A percentile compares a stretch with the other conserved stretches of the same genome.
Evolutionary conservation across 2,113 vertebrate genomes (phyloP).

Genomic region (Puffinus mauretanicus): DNA sequence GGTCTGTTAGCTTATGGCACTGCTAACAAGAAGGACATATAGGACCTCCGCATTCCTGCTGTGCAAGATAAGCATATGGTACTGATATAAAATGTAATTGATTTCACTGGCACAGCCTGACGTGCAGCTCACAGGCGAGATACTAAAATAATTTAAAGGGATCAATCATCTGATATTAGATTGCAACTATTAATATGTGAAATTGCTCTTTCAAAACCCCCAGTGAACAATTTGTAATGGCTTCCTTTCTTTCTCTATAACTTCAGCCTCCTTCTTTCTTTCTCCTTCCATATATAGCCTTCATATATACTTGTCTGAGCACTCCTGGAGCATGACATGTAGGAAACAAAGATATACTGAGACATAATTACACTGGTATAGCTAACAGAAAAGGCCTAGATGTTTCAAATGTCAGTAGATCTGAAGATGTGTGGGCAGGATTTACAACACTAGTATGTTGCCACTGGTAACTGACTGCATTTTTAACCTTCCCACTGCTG

Average conservation of each 20-base stretch:
- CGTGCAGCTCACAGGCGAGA: neutral
- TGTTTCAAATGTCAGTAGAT: constrained; percentile 64
- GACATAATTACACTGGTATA: constrained; percentile 35
- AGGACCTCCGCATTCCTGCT: neutral
- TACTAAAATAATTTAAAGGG: neutral
- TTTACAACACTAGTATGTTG: constrained; percentile 60
- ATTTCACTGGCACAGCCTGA: constrained; percentile 1
- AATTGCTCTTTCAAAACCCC: neutral
- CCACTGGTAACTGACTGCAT: constrained; percentile 65
- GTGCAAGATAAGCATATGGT: neutral
- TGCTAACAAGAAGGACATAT: neutral
- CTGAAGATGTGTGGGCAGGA: constrained; percentile 65
- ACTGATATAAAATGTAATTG: neutral
- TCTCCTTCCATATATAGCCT: constrained; percentile 12
- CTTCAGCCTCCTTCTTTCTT: constrained; percentile 15
- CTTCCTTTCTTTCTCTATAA: constrained; percentile 12
- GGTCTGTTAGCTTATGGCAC: neutral
- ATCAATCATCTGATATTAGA: neutral
- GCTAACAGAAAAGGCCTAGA: constrained; percentile 51
- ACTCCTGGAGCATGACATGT: constrained; percentile 6
- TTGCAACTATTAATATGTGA: neutral
- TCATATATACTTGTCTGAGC: neutral
- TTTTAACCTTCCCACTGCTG: constrained; percentile 57
- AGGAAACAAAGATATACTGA: constrained; percentile 21
- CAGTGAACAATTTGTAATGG: neutral